These are phyloP conservation scores for Unio delphinus DNA, from an alignment of 2,888 invertebrate genomes.

Conservation along the genomic window DNA sequence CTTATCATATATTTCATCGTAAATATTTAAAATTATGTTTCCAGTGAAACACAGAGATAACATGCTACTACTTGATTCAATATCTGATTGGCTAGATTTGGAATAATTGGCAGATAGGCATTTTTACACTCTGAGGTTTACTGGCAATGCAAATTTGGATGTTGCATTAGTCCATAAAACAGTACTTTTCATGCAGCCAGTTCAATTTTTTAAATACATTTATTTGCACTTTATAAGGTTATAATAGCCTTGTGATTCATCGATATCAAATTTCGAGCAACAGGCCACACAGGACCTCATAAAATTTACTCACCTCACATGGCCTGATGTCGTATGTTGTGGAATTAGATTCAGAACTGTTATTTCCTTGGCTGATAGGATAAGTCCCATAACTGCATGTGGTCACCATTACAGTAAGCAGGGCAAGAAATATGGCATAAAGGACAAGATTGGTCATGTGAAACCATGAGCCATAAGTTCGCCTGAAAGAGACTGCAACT, in stretches of 20 bases:
- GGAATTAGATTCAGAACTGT: conserved; percentile 2
- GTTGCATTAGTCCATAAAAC: too few relatives aligned
- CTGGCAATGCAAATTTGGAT: too few relatives aligned
- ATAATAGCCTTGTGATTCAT: not conserved
- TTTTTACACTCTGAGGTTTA: too few relatives aligned
- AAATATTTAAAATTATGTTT: too few relatives aligned
- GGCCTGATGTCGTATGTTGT: not conserved
- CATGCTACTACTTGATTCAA: too few relatives aligned
- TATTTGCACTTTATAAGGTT: not conserved
- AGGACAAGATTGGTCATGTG: conserved; percentile 85
- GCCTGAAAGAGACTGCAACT: conserved; percentile 52
- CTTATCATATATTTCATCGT: too few relatives aligned
- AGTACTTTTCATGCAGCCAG: too few relatives aligned
- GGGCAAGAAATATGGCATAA: conserved; percentile 84
- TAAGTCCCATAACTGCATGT: conserved; percentile 12
- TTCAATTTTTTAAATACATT: not conserved
- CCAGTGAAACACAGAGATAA: too few relatives aligned
- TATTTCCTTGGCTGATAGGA: not conserved
- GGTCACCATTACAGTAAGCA: conserved; percentile 78
- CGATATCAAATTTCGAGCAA: not conserved
- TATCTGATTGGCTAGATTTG: too few relatives aligned
- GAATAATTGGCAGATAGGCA: too few relatives aligned
- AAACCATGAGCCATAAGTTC: conserved; percentile 89
- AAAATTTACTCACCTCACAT: not conserved
- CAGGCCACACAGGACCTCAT: not conserved